A percentile compares a stretch with the other conserved stretches of the same genome.
Conservation (phyloP, 2,888 invertebrate species). For the Epinotia demarniana region DNA sequence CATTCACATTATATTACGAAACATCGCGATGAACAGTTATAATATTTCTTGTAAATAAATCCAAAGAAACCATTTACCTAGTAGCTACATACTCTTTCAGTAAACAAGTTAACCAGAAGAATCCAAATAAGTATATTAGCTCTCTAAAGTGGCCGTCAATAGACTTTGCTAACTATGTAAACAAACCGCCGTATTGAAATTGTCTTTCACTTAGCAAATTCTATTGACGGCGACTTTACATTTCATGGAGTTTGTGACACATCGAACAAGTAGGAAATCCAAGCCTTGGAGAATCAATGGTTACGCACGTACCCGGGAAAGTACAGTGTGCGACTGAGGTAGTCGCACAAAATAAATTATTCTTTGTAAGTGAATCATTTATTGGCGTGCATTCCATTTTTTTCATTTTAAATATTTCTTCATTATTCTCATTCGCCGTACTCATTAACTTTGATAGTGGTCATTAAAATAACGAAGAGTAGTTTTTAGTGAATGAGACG, state of each 20-base stretch:
- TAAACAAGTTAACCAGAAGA: background rate
- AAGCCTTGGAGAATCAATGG: slow-evolving; percentile 13
- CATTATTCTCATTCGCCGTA: slow-evolving; percentile 43
- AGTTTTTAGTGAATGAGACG: slow-evolving; percentile 20
- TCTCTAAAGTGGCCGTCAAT: too few species aligned
- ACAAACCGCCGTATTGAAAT: too few species aligned
- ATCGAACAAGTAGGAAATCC: slow-evolving; percentile 9
- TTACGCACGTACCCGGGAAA: slow-evolving; percentile 23
- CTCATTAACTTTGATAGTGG: slow-evolving; percentile 31
- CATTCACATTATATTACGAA: too few species aligned
- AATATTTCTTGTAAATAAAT: background rate
- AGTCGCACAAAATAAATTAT: too few species aligned
- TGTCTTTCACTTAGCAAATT: too few species aligned
- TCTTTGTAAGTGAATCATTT: slow-evolving; percentile 52
- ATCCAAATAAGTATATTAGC: background rate
- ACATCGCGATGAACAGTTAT: background rate
- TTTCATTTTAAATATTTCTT: slow-evolving; percentile 39
- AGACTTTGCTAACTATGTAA: too few species aligned
- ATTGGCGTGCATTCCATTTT: slow-evolving; percentile 54
- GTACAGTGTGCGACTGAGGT: too few species aligned
- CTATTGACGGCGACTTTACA: too few species aligned
- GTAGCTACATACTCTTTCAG: background rate
- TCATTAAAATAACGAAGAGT: slow-evolving; percentile 20
- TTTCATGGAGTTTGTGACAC: slow-evolving; percentile 13
- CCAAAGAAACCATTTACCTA: background rate